Evolutionary conservation across 53 echinoderm and acorn worm genomes (phyloP).

Genomic region (Antedon mediterranea): DNA sequence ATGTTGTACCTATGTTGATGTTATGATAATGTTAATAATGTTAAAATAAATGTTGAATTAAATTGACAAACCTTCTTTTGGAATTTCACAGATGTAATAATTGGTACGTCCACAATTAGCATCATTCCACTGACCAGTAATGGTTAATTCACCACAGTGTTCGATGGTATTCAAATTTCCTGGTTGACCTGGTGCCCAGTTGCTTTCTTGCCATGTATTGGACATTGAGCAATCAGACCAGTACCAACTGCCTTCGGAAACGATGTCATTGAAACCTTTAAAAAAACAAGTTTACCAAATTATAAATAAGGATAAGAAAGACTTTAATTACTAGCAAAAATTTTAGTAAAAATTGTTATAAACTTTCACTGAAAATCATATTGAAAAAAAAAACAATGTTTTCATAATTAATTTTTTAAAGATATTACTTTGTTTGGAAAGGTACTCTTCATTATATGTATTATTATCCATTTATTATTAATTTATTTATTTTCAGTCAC

Average conservation of each 20-base stretch:
- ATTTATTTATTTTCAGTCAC: too few relatives aligned
- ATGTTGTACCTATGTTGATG: too few relatives aligned
- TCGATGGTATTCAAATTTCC: slow-evolving; percentile 37
- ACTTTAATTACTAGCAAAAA: too few relatives aligned
- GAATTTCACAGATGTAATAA: slow-evolving; percentile 65
- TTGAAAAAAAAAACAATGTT: too few relatives aligned
- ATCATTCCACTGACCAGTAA: slow-evolving; percentile 60
- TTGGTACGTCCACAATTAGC: slow-evolving; percentile 43
- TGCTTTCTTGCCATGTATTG: slow-evolving; percentile 29
- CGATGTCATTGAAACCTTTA: slow-evolving; percentile 40
- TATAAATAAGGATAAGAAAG: neutral
- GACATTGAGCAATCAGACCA: slow-evolving; percentile 46
- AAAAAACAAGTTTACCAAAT: slow-evolving; percentile 5
- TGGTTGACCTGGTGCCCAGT: slow-evolving; percentile 61
- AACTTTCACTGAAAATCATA: too few relatives aligned
- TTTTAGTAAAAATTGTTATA: too few relatives aligned
- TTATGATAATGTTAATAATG: too few relatives aligned
- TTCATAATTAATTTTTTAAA: too few relatives aligned
- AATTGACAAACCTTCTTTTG: neutral
- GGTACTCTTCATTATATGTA: too few relatives aligned
- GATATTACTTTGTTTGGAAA: too few relatives aligned
- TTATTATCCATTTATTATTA: too few relatives aligned
- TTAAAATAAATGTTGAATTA: too few relatives aligned
- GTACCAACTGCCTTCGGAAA: slow-evolving; percentile 37
- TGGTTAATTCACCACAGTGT: slow-evolving; percentile 56